Evolutionary conservation across 2,797 vertebrate genomes (phyloP).

Genomic region (Chanos chanos): DNA sequence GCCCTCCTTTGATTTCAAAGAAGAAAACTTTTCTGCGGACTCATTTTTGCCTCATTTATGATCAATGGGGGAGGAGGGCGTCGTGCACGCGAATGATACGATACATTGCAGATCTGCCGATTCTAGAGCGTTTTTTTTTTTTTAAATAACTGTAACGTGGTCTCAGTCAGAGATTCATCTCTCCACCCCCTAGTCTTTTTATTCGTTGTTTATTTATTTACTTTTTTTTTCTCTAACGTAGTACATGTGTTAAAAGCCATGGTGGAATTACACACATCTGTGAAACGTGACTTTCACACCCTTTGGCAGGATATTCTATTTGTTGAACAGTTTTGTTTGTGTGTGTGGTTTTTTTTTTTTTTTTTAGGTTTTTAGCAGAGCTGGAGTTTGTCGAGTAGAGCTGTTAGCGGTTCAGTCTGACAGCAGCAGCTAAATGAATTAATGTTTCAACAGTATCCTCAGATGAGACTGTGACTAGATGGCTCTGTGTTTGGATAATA

Average conservation of each 20-base stretch:
- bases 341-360: too few species aligned
- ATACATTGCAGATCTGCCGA: slow-evolving; percentile 58
- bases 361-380: neutral
- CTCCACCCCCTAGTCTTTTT: slow-evolving; percentile 28
- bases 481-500: neutral
- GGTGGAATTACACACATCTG: slow-evolving; percentile 31
- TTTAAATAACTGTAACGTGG: slow-evolving; percentile 38
- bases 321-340: too few species aligned
- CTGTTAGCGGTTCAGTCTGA: slow-evolving; percentile 27
- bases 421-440: slow-evolving; percentile 5
- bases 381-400: slow-evolving; percentile 8
- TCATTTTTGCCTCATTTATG: slow-evolving; percentile 57
- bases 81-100: slow-evolving; percentile 67
- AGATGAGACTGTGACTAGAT: neutral
- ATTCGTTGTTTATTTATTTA: too few species aligned
- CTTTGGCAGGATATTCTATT: slow-evolving; percentile 22
- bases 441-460: slow-evolving; percentile 14
- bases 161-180: slow-evolving; percentile 35
- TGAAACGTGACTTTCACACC: slow-evolving; percentile 6
- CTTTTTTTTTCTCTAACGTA: too few species aligned
- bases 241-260: slow-evolving; percentile 40
- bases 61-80: slow-evolving; percentile 62
- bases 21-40: slow-evolving; percentile 42
- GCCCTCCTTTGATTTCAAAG: slow-evolving; percentile 1
- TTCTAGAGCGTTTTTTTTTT: slow-evolving; percentile 50